A percentile compares a stretch with the other conserved stretches of the same genome.
Evolutionary conservation across 2,888 invertebrate genomes (phyloP).

Genomic region (Luperina testacea): DNA sequence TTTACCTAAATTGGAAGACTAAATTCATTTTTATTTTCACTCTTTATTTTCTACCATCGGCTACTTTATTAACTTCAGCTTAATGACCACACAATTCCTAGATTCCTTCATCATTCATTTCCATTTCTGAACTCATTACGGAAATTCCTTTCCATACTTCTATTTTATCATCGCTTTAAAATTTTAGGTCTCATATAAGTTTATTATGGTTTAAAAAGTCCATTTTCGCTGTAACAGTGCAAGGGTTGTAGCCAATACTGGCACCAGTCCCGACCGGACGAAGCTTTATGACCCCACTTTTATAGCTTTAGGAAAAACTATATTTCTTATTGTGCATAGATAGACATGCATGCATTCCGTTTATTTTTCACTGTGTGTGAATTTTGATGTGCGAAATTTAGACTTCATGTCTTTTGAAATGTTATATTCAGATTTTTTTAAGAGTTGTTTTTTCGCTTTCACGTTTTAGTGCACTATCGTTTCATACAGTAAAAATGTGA

Average conservation of each 20-base stretch:
- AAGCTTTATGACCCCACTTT: conserved; percentile 84
- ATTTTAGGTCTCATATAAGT: conserved; percentile 59
- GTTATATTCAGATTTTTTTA: neutral
- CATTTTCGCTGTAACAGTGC: conserved; percentile 58
- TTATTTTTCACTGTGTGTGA: conserved; percentile 24
- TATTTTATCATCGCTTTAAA: conserved; percentile 40
- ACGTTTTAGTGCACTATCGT: neutral
- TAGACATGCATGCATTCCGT: conserved; percentile 58
- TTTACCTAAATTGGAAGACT: neutral
- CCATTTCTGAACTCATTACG: conserved; percentile 36
- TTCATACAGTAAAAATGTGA: neutral
- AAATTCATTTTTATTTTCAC: neutral
- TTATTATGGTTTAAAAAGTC: conserved; percentile 61
- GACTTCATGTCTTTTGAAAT: neutral
- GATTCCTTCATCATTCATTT: conserved; percentile 22
- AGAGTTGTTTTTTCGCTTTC: neutral
- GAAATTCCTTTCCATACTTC: conserved; percentile 28
- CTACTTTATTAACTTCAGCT: conserved; percentile 4
- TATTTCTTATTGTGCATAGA: conserved; percentile 77
- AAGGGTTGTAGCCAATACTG: conserved; percentile 77
- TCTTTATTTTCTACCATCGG: neutral
- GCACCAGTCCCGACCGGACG: conserved; percentile 86
- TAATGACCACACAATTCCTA: conserved; percentile 6
- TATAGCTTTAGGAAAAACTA: conserved; percentile 87
- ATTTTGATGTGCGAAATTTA: conserved; percentile 19